Evolutionary conservation across 92 coral and sea anemone species (phyloP).

Genomic region (Pocillopora meandrina): DNA sequence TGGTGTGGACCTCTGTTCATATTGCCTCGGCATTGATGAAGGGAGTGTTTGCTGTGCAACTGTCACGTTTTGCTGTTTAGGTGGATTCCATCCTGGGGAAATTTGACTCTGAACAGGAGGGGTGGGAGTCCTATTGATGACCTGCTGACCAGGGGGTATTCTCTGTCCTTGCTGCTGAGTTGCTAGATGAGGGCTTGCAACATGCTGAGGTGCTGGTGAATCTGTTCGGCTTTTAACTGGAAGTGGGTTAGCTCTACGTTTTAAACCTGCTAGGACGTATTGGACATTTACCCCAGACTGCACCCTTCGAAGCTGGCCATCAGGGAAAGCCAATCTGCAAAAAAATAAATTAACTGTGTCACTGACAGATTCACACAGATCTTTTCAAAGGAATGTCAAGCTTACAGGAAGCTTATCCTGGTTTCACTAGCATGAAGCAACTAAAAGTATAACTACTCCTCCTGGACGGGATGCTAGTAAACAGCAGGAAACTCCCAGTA

Average conservation of each 20-base stretch:
- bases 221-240: slow-evolving; percentile 69
- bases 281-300: slow-evolving; percentile 82
- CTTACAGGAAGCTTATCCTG: not conserved
- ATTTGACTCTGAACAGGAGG: slow-evolving; percentile 67
- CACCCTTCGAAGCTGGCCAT: slow-evolving; percentile 85
- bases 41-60: slow-evolving; percentile 24
- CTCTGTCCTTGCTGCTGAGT: slow-evolving; percentile 25
- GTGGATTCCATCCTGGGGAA: slow-evolving; percentile 69
- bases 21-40: slow-evolving; percentile 24
- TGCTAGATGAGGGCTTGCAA: slow-evolving; percentile 36
- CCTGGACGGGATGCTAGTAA: too few species aligned
- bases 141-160: slow-evolving; percentile 27
- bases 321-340: slow-evolving; percentile 84
- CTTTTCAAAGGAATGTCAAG: not conserved
- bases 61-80: slow-evolving; percentile 47
- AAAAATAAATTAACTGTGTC: not conserved
- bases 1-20: slow-evolving; percentile 34
- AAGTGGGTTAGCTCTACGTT: slow-evolving; percentile 73
- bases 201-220: slow-evolving; percentile 35
- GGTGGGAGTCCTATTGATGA: slow-evolving; percentile 70
- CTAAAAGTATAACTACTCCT: too few species aligned
- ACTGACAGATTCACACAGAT: not conserved
- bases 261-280: slow-evolving; percentile 89
- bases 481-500: too few species aligned
- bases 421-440: not conserved